Evolutionary conservation across 2,888 invertebrate genomes (phyloP), one percentile per base, ranked within the genome.

Genomic region (Eudasyphora cyanicolor): DNA sequence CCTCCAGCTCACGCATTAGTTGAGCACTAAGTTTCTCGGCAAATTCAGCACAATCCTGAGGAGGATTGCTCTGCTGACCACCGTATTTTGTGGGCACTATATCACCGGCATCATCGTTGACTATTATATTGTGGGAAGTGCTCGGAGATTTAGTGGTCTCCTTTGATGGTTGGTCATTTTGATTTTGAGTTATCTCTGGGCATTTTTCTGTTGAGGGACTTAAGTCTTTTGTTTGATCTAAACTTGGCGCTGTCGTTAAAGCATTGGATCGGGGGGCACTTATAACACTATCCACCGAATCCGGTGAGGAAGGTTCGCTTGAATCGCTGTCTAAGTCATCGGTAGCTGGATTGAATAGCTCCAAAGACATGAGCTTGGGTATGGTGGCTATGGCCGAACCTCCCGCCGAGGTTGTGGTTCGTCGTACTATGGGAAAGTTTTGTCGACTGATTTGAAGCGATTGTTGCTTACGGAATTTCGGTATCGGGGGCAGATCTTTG

Each of bases 301-400:
- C 97, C 1, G 97, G 97, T 0, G 97, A 97, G 0, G 97, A 97
- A 12, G 92, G 91, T 12, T 97, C 96, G 88, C 96, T 97, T 0
- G 97, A 97, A 90, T 97, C 97, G 88, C 97, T 97, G 90, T 97
- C 97, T 91, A 97, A 94, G 88, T 98, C 97, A 89, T 98, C 97
- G 6, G 96, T 97, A 89, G 97, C 97, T 0, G 97, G 97, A 92
- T 98, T 97, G 89, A 97, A 98, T 3, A 97, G 93, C 89, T 97
- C 97, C 78, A 97, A 91, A 0, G 96, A 95, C 89, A 97, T 93
- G 17, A 97, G 92, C 85, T 96, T 95, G 0, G 97, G 96, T 77
- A 96, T 93, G 0, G 94, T 94, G 24, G 94, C 93, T 0, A 94
- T 93, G 84, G 95, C 95, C 4, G 94, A 93, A 6, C 85, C 84